Evolutionary conservation across 2,113 vertebrate species (phyloP).

Genomic region (Steatornis caripensis): DNA sequence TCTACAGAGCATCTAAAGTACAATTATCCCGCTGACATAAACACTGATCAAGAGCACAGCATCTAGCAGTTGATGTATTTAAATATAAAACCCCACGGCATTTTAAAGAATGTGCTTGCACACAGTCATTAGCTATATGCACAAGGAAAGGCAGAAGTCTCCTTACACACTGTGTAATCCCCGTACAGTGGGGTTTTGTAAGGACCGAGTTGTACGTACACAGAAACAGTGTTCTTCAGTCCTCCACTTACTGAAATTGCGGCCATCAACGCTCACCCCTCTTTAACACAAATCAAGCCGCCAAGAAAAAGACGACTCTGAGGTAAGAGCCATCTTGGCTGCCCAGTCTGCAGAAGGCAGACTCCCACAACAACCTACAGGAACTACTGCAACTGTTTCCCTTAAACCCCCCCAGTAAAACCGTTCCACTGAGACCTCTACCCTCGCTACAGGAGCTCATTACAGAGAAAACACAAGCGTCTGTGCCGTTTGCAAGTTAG

Average conservation of each 20-base stretch:
- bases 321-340: neutral
- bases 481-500: too few species aligned
- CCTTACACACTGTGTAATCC: neutral
- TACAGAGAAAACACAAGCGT: too few species aligned
- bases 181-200: neutral
- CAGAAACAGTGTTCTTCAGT: neutral
- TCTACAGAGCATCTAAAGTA: neutral
- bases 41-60: neutral
- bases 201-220: neutral
- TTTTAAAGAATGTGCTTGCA: neutral
- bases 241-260: neutral
- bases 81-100: neutral
- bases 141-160: neutral
- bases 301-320: neutral
- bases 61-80: neutral
- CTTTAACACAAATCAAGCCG: neutral
- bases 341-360: neutral
- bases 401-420: neutral
- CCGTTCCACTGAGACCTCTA: neutral
- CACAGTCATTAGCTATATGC: neutral
- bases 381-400: neutral
- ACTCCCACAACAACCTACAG: neutral
- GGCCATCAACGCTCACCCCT: fast-evolving
- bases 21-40: neutral
- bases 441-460: neutral